Conservation (phyloP, 1,140 invertebrate genomes). For the Propsilocerus akamusi region DNA sequence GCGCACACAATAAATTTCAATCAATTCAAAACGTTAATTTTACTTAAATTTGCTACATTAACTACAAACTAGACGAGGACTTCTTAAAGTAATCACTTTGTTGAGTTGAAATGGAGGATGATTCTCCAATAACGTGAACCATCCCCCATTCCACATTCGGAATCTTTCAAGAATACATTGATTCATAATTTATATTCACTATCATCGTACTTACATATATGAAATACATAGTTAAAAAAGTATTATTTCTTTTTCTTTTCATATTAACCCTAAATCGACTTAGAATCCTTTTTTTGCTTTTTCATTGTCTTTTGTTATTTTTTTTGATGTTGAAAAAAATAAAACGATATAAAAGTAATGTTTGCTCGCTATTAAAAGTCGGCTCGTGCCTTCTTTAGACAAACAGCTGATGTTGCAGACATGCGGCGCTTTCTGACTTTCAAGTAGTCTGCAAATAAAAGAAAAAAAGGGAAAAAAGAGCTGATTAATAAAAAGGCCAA, state of each 20-base stretch:
- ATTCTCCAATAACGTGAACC: too few species aligned
- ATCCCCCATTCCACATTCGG: too few species aligned
- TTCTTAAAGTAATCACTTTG: too few species aligned
- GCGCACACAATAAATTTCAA: too few species aligned
- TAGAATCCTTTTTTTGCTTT: slow-evolving; percentile 7
- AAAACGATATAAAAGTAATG: slow-evolving; percentile 13
- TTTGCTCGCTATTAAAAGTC: slow-evolving; percentile 1
- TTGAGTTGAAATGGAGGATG: too few species aligned
- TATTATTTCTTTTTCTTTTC: neutral
- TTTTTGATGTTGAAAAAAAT: slow-evolving; percentile 15
- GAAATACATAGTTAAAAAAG: too few species aligned
- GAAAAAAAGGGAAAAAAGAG: neutral
- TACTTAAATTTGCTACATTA: too few species aligned
- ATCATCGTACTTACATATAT: too few species aligned
- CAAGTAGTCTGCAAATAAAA: neutral
- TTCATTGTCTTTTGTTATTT: slow-evolving; percentile 8
- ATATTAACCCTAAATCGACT: neutral
- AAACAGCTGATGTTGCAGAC: neutral
- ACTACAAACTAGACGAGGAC: too few species aligned
- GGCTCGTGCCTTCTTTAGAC: slow-evolving; percentile 2
- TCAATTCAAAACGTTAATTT: too few species aligned
- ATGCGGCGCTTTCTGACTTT: neutral
- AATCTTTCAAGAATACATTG: too few species aligned
- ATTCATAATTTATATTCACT: too few species aligned
- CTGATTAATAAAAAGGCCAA: neutral